Evolutionary conservation across 2,113 vertebrate species (phyloP), one percentile per base, ranked within the genome.

Genomic region (Oreocharis arfaki): DNA sequence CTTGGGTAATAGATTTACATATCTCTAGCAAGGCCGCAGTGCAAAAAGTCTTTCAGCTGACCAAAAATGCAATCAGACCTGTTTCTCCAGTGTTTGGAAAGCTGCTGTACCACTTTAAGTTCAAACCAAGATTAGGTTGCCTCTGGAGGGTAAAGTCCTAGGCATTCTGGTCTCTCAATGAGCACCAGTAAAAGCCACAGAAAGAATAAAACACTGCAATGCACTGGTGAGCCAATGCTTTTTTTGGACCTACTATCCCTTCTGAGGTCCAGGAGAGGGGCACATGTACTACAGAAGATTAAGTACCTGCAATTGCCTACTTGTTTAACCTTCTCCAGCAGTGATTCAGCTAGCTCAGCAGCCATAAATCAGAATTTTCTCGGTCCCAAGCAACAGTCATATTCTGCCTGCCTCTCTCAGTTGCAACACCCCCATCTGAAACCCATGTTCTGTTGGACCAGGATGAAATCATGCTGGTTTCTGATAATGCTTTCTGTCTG

Each of bases 161-260:
- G 12, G 9, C 10, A 30, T 41, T 74, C 35, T n/a, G 13, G 37
- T 68, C 49, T 90, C 41, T 7, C 41, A 28, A 4, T 10, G 14
- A 79, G 33, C 18, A 76, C 35, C 17, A 85, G 6, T 33, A 50
- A 53, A 35, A 92, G 53, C 8, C 28, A 74, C 28, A 84, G 22
- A 21, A 22, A 87, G 26, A 75, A 78, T 4, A 89, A 64, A 90
- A 65, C 1, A 1, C 28, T 61, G 19, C 32, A 60, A 33, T 24
- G 70, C 35, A 32, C 0, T 57, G 13, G 16, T 44, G 8, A 0
- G 2, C 39, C 81, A 28, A 4, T 1, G 3, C 1, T 28, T 46
- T 39, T 74, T 86, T 60, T 8, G 5, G 11, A 65, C 18, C 5
- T 42, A 7, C 5, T 44, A 35, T 7, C 21, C 11, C 3, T 64